Evolutionary conservation across 2,888 invertebrate species (phyloP), one percentile per base, ranked within the genome.

Genomic region (Busseola fusca): DNA sequence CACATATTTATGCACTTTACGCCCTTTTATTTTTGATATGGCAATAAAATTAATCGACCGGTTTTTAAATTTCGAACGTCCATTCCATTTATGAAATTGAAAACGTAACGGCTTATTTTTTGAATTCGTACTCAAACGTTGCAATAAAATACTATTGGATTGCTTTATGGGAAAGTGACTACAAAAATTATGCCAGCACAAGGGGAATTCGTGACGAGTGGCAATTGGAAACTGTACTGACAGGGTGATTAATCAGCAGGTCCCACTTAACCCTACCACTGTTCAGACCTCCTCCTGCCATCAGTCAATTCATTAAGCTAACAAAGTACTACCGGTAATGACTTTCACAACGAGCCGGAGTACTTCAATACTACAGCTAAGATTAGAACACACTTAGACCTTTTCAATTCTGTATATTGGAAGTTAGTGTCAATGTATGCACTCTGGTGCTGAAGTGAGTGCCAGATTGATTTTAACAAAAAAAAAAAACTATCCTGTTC

Each of bases 281-380:
- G 94, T 93, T 94, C 91, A 92, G 91, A 92, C 91, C 93, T 93
- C 89, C 92, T 91, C 91, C 90, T 90, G 92, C 93, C 95, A 94
- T 95, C 95, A 93, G 94, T 95, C 95, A 95, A 95, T 95, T 95
- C 95, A 95, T 95, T 95, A 95, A 92, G 92, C 92, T 92, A 94
- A 95, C 95, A 95, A 94, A 95, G 94, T 94, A 93, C 93, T 90
- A 90, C 89, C 90, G 89, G 93, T 95, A 95, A 95, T 94, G 95
- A 94, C 94, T 94, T 93, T 90, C 91, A 91, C 90, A 92, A 90
- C 89, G 91, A 91, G 87, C 87, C 84, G 88, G n/a, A 89, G 86
- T 86, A 91, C 89, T 87, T 91, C 89, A 89, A 90, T 90, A 92
- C 87, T 85, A 81, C 82, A 80, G 85, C 86, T 85, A 86, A 90